Evolutionary conservation across 2,888 invertebrate genomes (phyloP).

Genomic region (Andrena trimmerana): DNA sequence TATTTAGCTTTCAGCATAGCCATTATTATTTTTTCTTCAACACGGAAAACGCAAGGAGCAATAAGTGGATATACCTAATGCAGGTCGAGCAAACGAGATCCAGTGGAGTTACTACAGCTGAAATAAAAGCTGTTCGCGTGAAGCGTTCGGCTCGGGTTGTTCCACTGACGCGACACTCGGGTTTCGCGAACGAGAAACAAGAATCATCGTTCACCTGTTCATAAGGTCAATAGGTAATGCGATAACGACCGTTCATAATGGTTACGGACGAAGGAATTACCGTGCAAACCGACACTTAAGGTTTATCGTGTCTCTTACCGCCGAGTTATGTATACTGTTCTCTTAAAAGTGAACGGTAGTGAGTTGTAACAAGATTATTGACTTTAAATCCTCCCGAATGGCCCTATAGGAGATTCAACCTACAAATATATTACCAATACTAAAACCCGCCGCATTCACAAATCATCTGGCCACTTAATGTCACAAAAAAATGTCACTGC

Average conservation of each 20-base stretch:
- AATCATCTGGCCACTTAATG: slow-evolving; percentile 52
- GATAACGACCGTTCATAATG: slow-evolving; percentile 76
- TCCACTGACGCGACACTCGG: slow-evolving; percentile 28
- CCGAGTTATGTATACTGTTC: slow-evolving; percentile 75
- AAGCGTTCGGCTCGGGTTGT: neutral
- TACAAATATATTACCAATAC: slow-evolving; percentile 75
- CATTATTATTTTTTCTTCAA: no score
- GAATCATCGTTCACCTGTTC: slow-evolving; percentile 73
- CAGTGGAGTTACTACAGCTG: neutral
- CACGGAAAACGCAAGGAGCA: neutral
- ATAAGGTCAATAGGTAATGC: slow-evolving; percentile 77
- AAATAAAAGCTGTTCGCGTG: neutral
- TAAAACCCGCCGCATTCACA: slow-evolving; percentile 27
- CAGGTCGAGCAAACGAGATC: neutral
- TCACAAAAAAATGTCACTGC: slow-evolving; percentile 9
- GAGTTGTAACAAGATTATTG: slow-evolving; percentile 78
- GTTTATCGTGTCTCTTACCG: slow-evolving; percentile 77
- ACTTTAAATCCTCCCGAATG: slow-evolving; percentile 77
- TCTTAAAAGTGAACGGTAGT: slow-evolving; percentile 77
- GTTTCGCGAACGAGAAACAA: slow-evolving; percentile 35
- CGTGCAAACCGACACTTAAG: slow-evolving; percentile 77
- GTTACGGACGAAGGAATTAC: slow-evolving; percentile 75
- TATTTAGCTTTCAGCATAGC: no score
- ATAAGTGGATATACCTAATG: neutral
- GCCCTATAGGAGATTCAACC: slow-evolving; percentile 74